phyloP scores from a whole-genome alignment of 2,888 invertebrate species.

The Smittia aterrima region DNA sequence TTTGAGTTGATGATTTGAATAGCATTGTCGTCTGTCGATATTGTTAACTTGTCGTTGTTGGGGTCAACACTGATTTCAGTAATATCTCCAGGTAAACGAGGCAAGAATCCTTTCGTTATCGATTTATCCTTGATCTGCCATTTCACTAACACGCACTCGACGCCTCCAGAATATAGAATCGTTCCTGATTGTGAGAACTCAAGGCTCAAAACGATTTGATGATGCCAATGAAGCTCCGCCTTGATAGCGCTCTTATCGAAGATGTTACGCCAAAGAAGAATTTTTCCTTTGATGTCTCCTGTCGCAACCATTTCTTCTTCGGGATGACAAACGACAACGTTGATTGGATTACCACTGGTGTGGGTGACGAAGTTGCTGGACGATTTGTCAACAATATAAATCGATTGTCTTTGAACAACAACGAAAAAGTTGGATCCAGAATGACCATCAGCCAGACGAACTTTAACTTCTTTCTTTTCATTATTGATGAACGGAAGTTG shows the following conservation, averaged over 20 bases:
- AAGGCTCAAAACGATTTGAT: constrained; percentile 65
- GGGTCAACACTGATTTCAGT: constrained; percentile 61
- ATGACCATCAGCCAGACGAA: constrained; percentile 45
- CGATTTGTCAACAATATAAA: constrained; percentile 45
- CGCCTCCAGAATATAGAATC: constrained; percentile 72
- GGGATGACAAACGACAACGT: constrained; percentile 63
- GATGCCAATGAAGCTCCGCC: constrained; percentile 73
- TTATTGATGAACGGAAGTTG: constrained; percentile 24
- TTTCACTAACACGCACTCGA: constrained; percentile 73
- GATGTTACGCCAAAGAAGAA: constrained; percentile 63
- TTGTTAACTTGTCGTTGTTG: constrained; percentile 63
- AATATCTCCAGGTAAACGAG: constrained; percentile 68
- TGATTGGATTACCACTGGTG: constrained; percentile 24
- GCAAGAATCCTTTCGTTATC: constrained; percentile 60
- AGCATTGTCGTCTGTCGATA: constrained; percentile 70
- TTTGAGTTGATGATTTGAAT: constrained; percentile 49
- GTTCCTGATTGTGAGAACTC: constrained; percentile 65
- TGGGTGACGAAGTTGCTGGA: constrained; percentile 1
- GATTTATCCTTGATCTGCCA: constrained; percentile 63
- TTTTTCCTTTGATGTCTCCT: constrained; percentile 65
- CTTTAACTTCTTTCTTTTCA: constrained; percentile 37
- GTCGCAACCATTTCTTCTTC: constrained; percentile 63
- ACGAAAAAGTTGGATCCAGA: constrained; percentile 46
- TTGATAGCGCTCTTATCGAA: constrained; percentile 48
- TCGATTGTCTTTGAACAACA: constrained; percentile 44